These are phyloP conservation scores for honey bee (Apis mellifera) DNA, from an alignment of 1,140 invertebrate genomes.

Conservation along the genomic window DNA sequence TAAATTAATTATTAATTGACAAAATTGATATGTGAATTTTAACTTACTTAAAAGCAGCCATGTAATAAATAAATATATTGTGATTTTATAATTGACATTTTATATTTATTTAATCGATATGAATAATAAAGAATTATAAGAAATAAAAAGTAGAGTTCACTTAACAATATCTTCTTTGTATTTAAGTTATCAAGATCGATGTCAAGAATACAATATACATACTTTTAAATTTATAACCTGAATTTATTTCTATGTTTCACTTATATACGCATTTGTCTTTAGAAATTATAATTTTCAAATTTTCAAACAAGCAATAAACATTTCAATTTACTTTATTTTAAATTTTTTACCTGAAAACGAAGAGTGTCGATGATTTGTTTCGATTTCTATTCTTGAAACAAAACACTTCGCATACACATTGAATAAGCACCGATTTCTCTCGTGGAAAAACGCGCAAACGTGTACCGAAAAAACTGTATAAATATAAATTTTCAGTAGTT, in stretches of 20 bases:
- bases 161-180: background rate
- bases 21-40: no score
- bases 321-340: no score
- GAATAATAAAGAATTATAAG: background rate
- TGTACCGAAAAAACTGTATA: background rate
- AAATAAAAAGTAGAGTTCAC: background rate
- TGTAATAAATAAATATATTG: no score
- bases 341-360: constrained; percentile 1
- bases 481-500: background rate
- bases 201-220: background rate
- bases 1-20: background rate
- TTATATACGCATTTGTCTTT: background rate
- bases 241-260: background rate
- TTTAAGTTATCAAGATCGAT: background rate
- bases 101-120: background rate
- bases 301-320: background rate
- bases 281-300: background rate
- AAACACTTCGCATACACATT: constrained; percentile 28
- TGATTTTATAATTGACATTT: background rate
- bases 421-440: constrained; percentile 11
- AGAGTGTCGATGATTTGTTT: no score
- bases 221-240: background rate
- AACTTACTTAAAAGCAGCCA: no score
- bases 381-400: background rate
- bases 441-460: background rate